These are phyloP conservation scores for Rhyacophila evoluta DNA, from an alignment of 2,888 invertebrate genomes.

Conservation along the genomic window DNA sequence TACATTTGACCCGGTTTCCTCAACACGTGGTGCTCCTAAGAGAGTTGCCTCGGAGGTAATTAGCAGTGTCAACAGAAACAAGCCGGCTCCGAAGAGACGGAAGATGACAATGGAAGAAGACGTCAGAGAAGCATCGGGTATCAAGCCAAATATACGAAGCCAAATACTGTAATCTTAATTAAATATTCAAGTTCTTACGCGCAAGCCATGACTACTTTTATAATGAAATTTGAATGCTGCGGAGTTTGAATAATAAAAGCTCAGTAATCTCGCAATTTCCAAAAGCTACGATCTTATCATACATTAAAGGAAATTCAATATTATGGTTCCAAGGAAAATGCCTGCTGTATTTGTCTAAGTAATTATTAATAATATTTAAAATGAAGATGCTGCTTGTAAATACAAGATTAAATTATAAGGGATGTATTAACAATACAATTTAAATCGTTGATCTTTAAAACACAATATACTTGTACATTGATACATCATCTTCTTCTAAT, in stretches of 20 bases:
- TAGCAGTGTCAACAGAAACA: conserved; percentile 52
- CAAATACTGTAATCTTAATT: conserved; percentile 37
- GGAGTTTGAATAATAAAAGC: background rate
- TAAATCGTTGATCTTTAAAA: too few species aligned
- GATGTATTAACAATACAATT: too few species aligned
- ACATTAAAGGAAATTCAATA: background rate
- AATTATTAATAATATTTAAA: too few species aligned
- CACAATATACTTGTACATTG: too few species aligned
- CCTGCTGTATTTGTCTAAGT: too few species aligned
- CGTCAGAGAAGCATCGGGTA: conserved; percentile 37
- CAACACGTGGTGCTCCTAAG: conserved; percentile 43
- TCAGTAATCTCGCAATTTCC: background rate
- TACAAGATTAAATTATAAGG: too few species aligned
- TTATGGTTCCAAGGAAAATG: too few species aligned
- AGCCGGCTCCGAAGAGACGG: background rate
- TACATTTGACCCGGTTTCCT: conserved; percentile 52
- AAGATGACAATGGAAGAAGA: conserved; percentile 22
- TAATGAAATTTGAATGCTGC: background rate
- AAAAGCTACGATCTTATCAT: background rate
- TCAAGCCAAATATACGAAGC: conserved; percentile 38
- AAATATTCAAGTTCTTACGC: conserved; percentile 37
- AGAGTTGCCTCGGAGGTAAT: conserved; percentile 49
- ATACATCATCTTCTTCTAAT: too few species aligned
- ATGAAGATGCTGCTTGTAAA: too few species aligned
- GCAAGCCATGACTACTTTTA: background rate